Conservation (phyloP, 2,113 vertebrate genomes). For the Nerophis lumbriciformis region DNA sequence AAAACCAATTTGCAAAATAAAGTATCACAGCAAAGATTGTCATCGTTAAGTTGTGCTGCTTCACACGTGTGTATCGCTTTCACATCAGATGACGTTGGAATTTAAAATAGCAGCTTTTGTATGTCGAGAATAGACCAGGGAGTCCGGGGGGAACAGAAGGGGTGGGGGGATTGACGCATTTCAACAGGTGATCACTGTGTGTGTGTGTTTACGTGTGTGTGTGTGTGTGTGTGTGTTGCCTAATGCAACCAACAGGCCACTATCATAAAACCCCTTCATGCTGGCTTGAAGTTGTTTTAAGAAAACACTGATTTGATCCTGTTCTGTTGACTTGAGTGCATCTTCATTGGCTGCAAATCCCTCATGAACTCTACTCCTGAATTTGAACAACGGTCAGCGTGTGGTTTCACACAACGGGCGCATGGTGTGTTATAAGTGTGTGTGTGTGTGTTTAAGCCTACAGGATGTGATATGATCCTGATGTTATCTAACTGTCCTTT, state of each 20-base stretch:
- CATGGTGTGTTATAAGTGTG: background rate
- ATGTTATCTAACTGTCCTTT: constrained; percentile 4
- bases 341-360: too few relatives aligned
- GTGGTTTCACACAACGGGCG: background rate
- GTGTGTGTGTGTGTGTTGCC: background rate
- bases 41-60: background rate
- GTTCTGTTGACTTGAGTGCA: background rate
- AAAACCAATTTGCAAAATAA: background rate
- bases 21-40: background rate
- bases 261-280: background rate
- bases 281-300: background rate
- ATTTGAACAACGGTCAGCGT: too few relatives aligned
- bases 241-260: background rate
- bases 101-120: constrained; percentile 44
- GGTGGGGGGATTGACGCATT: constrained; percentile 21
- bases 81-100: constrained; percentile 39
- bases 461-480: constrained; percentile 8
- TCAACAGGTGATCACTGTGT: constrained; percentile 36
- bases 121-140: constrained; percentile 32
- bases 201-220: background rate
- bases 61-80: constrained; percentile 9
- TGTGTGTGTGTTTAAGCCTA: background rate
- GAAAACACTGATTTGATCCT: background rate
- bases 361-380: too few relatives aligned
- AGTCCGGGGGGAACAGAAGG: background rate